Base-by-base conservation (phyloP, 2,113 vertebrate genomes). In the Archocentrus centrarchus region DNA sequence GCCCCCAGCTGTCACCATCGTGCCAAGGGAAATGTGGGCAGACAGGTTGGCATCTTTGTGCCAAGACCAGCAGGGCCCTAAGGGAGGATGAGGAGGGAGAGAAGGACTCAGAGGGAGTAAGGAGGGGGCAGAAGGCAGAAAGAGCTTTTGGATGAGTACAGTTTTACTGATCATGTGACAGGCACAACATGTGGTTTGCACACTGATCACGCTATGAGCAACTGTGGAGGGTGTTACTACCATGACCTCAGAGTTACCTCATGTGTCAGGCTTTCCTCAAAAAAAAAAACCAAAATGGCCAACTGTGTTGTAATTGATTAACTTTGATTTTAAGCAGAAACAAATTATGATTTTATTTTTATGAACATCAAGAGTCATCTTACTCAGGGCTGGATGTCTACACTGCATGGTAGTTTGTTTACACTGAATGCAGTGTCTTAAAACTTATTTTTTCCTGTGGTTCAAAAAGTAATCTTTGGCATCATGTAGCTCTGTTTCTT, bases 21-120 rank as follows among this genome's bases (percentile, higher is more conserved):
- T 94, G 94, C 94, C 95, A 88, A 85, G 89, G 94, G 95, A 94
- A 94, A 95, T 94, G 91, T 85, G 90, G 93, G 94, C 91, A 95
- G 95, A 94, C 95, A 94, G 92, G 90, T 93, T 93, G 93, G 95
- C 91, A 93, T 93, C 90, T 86, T 75, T 89, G 83, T 92, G 93
- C 93, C 92, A 94, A 66, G 88, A 92, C 93, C 89, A 86, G 81
- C 84, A 82, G 82, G 79, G 82, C 93, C 93, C 90, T 91, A 22
- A 35, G 93, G 94, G 94, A 92, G 91, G 84, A 92, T 79, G 90
- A 87, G 62, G 80, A 86, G 73, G 85, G 62, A 82, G 70, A 85
- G 75, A 61, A 78, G 66, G 79, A 80, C 44, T 24, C 64, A 75
- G 73, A 44, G 22, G 75, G 39, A 81, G 55, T 82, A 32, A 47